These are phyloP conservation scores for Syngnathus scovelli DNA, from an alignment of 2,113 vertebrate genomes.

Conservation along the genomic window DNA sequence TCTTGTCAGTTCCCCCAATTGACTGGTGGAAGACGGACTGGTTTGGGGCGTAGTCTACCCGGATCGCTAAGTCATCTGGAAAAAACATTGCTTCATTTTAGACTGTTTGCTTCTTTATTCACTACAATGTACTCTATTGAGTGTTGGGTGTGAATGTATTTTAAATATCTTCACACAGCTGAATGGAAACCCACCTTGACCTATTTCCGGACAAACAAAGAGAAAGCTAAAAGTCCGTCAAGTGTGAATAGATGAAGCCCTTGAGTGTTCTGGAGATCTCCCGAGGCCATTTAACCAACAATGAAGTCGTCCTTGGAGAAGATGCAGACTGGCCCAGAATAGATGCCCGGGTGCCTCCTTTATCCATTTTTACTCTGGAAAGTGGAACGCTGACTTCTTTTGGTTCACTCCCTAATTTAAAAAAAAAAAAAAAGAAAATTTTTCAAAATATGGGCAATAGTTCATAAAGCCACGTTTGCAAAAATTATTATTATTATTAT, in stretches of 20 bases:
- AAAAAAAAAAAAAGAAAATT: not conserved
- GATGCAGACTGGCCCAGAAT: slow-evolving; percentile 39
- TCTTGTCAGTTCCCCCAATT: not conserved
- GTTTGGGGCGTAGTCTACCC: not conserved
- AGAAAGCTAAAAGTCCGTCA: slow-evolving; percentile 26
- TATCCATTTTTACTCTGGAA: not conserved
- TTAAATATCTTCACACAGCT: not conserved
- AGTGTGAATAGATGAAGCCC: slow-evolving; percentile 27
- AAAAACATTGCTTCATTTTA: not conserved
- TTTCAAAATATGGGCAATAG: not conserved
- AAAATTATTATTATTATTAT: not conserved
- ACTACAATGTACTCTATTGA: not conserved
- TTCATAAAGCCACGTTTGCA: not conserved
- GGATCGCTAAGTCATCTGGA: not conserved
- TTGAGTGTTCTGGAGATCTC: slow-evolving; percentile 21
- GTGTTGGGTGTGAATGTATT: not conserved
- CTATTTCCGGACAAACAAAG: slow-evolving; percentile 15
- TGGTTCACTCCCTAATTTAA: not conserved
- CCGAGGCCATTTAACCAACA: slow-evolving; percentile 4
- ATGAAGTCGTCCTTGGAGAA: slow-evolving; percentile 39
- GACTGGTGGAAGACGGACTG: too few species aligned
- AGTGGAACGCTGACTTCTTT: not conserved
- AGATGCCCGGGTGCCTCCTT: slow-evolving; percentile 16
- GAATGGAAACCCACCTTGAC: slow-evolving; percentile 7
- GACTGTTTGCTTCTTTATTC: not conserved